A percentile compares a stretch with the other conserved stretches of the same genome.
Evolutionary conservation across 2,113 vertebrate genomes (phyloP).

Genomic region (Theropithecus gelada): DNA sequence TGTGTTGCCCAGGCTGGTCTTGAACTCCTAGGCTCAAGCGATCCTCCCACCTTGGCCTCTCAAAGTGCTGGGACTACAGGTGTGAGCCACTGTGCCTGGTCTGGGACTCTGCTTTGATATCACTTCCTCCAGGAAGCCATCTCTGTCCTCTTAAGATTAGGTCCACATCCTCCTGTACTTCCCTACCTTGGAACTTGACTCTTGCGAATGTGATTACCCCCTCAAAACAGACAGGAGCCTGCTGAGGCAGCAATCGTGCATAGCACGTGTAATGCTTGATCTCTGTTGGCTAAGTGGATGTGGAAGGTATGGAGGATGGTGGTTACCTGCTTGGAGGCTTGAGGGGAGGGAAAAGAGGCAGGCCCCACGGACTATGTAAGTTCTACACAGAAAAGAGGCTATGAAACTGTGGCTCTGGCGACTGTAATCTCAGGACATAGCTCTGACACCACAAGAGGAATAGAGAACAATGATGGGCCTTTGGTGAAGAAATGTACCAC

Average conservation of each 20-base stretch:
- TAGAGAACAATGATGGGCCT: not conserved
- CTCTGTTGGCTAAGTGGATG: not conserved
- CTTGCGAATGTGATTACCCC: not conserved
- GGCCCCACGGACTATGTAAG: not conserved
- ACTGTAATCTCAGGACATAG: not conserved
- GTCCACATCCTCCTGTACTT: not conserved
- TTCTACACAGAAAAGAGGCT: not conserved
- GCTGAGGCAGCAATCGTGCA: rapidly evolving
- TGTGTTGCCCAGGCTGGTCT: no score
- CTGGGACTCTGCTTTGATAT: not conserved
- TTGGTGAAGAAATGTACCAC: not conserved
- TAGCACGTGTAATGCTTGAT: not conserved
- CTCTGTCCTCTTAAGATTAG: not conserved
- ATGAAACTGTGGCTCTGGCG: not conserved
- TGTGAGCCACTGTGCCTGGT: no score
- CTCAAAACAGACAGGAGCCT: not conserved
- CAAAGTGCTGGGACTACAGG: no score
- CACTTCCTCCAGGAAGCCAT: not conserved
- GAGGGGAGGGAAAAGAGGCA: not conserved
- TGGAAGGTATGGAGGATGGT: not conserved
- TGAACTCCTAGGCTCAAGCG: no score
- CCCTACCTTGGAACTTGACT: not conserved
- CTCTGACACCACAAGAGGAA: not conserved
- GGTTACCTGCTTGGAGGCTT: not conserved
- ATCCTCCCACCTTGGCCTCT: no score